phyloP scores from a whole-genome alignment of 2,113 vertebrate species.

The Sminthopsis crassicaudata region DNA sequence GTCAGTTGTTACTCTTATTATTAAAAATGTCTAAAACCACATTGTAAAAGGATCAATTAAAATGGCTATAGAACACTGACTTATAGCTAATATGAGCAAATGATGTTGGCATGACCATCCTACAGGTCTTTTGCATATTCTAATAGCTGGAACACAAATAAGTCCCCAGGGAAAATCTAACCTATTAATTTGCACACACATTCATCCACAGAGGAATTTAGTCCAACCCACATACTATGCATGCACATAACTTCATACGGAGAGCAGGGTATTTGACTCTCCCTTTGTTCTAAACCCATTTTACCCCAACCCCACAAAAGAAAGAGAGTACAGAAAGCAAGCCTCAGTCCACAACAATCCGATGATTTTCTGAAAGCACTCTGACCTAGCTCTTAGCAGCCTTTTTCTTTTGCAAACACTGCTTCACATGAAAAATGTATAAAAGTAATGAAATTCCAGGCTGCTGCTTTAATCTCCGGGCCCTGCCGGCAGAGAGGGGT shows the following conservation, averaged over 20 bases:
- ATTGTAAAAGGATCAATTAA: constrained; percentile 18
- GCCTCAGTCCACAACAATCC: not conserved
- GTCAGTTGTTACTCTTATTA: not conserved
- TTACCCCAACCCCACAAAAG: not conserved
- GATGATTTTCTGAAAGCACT: constrained; percentile 53
- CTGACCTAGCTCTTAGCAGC: constrained; percentile 42
- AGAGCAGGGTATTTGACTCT: constrained; percentile 17
- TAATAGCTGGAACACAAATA: constrained; percentile 53
- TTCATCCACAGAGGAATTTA: not conserved
- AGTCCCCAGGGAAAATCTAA: not conserved
- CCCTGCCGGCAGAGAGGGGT: constrained; percentile 76
- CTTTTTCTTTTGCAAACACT: constrained; percentile 67
- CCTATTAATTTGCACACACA: not conserved
- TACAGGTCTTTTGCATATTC: not conserved
- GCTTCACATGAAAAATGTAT: constrained; percentile 79
- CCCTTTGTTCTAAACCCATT: constrained; percentile 10
- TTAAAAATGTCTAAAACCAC: not conserved
- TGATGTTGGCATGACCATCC: constrained; percentile 10
- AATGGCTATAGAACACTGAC: not conserved
- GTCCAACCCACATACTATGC: not conserved
- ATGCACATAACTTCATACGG: not conserved
- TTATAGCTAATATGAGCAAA: constrained; percentile 17
- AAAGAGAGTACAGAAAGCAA: not conserved
- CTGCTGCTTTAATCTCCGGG: constrained; percentile 82
- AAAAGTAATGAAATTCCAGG: constrained; percentile 81